Base-by-base conservation (phyloP, 2,888 invertebrate genomes). In the Apodemia duryi region DNA sequence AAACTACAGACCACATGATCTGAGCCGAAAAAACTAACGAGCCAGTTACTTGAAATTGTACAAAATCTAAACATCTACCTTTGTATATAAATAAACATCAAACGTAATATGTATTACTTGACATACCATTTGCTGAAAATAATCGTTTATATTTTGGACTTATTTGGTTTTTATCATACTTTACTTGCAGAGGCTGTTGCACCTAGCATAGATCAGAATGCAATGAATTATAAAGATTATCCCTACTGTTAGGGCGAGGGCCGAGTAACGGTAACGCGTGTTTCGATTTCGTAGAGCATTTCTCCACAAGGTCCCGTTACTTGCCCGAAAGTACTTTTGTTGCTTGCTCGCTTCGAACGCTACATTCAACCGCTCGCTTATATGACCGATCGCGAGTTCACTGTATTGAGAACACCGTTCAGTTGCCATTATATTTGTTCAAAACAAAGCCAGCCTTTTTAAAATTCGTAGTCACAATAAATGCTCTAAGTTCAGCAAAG, bases 251-350 rank as follows among this genome's bases (percentile, higher is more conserved):
- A 84, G 86, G 85, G 84, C 85, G 84, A 88, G 88, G 86, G 88
- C 88, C 88, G 80, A 70, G 77, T 90, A 90, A 91, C 91, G 91
- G 91, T 84, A 87, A 83, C 77, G 80, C 88, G 82, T 92, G 91
- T 92, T 92, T 92, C 92, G 92, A 87, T 92, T 92, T 92, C 92
- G 89, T 92, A 91, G 91, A 90, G 88, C 91, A 92, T 92, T 92
- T 92, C 92, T 91, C 92, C 85, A 82, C 74, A 72, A 71, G 69
- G 81, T 92, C 85, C 92, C 92, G 92, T 92, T 92, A 92, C 81
- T 80, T 83, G 88, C 79, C 85, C 88, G 90, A 91, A 91, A 91
- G 90, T 87, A 91, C 89, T 90, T 88, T 88, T 88, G 88, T 87
- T 84, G 80, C 79, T 74, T 75, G 82, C 82, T 77, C 80, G 80